Conservation (phyloP, 2,888 invertebrate species). For the Apodemia duryi region DNA sequence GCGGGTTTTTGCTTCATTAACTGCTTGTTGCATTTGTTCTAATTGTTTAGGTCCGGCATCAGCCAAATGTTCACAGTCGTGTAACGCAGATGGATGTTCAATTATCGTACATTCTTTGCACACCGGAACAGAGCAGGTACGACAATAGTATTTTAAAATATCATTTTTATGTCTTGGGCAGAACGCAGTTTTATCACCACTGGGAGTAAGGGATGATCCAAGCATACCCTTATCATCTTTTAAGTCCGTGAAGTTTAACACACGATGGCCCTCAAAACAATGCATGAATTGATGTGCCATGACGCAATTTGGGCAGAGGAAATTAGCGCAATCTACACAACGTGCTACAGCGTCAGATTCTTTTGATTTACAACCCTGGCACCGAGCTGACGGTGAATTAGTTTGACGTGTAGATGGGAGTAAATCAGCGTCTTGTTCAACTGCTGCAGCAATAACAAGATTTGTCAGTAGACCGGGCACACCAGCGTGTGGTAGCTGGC, state of each 20-base stretch:
- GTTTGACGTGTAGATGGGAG: conserved; percentile 67
- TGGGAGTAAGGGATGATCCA: conserved; percentile 73
- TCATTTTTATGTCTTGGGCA: conserved; percentile 95
- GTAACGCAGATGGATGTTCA: conserved; percentile 90
- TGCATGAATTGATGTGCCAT: conserved; percentile 99
- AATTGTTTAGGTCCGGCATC: conserved; percentile 91
- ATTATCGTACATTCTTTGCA: conserved; percentile 96
- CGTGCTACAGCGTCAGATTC: conserved; percentile 96
- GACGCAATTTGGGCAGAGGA: conserved; percentile 97
- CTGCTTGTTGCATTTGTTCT: conserved; percentile 87
- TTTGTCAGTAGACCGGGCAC: conserved; percentile 84
- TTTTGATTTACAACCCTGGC: conserved; percentile 97
- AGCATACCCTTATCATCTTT: conserved; percentile 81
- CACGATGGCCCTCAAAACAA: conserved; percentile 97
- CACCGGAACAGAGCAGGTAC: conserved; percentile 94
- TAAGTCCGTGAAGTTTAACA: conserved; percentile 84
- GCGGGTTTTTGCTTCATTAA: conserved; percentile 92
- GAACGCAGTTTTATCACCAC: conserved; percentile 82
- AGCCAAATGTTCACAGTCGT: conserved; percentile 92
- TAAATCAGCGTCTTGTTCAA: conserved; percentile 76
- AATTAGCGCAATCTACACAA: conserved; percentile 97
- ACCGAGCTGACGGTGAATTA: conserved; percentile 81
- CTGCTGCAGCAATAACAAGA: conserved; percentile 77
- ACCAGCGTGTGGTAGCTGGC: conserved; percentile 74
- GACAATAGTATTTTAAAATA: conserved; percentile 95